Conservation (phyloP, 2,797 vertebrate species). For the Leptoclinus maculatus region DNA sequence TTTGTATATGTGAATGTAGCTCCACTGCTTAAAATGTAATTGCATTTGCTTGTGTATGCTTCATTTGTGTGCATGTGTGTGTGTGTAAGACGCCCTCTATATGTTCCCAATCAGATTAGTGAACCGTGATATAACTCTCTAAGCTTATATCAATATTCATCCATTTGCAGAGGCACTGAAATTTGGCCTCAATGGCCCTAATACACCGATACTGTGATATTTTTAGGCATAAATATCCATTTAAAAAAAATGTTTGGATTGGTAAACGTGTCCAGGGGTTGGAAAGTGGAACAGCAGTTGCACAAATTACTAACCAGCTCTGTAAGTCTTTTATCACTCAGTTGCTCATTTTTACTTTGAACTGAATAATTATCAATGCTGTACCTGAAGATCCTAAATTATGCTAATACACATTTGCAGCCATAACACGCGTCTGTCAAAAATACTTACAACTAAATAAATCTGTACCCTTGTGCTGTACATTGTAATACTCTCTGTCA, state of each 20-base stretch:
- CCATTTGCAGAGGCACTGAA: constrained; percentile 41
- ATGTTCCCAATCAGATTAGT: constrained; percentile 68
- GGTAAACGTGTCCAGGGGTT: constrained; percentile 28
- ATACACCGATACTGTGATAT: constrained; percentile 55
- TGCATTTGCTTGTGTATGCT: constrained; percentile 32
- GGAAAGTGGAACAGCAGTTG: background rate
- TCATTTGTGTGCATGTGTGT: constrained; percentile 12
- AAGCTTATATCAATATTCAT: constrained; percentile 72
- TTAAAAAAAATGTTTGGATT: constrained; percentile 8
- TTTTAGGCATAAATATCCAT: constrained; percentile 59
- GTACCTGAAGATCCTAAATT: background rate
- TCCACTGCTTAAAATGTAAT: constrained; percentile 29
- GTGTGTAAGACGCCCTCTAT: constrained; percentile 35
- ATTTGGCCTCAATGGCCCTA: constrained; percentile 53
- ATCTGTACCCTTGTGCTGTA: background rate
- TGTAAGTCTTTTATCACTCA: background rate
- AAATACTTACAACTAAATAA: background rate
- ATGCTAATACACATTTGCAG: background rate
- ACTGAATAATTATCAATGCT: background rate
- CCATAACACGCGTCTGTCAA: background rate
- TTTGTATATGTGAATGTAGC: constrained; percentile 14
- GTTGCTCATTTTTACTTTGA: background rate
- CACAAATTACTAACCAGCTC: constrained; percentile 7
- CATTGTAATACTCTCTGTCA: background rate
- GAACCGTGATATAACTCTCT: constrained; percentile 71